A percentile compares a stretch with the other conserved stretches of the same genome.
Conservation (phyloP, 2,888 invertebrate species). For the Synanthedon formicaeformis region DNA sequence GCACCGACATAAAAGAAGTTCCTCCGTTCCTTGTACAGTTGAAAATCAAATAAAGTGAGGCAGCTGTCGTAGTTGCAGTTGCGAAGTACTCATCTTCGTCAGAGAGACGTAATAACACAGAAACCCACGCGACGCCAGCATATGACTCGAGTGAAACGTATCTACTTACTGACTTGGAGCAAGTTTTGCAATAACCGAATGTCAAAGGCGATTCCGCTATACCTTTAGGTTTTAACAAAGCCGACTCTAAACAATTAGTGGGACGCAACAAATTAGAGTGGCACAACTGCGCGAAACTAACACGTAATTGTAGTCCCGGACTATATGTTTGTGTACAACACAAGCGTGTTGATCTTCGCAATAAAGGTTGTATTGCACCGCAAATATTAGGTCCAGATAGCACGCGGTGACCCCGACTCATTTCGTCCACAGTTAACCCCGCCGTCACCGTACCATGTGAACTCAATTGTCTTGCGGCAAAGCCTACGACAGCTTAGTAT, state of each 20-base stretch:
- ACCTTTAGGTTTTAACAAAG: background rate
- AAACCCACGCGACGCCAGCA: constrained; percentile 22
- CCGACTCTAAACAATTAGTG: background rate
- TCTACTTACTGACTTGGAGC: background rate
- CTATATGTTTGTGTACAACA: constrained; percentile 6
- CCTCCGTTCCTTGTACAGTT: constrained; percentile 34
- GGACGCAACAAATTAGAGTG: background rate
- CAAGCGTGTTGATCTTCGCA: constrained; percentile 47
- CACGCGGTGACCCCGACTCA: constrained; percentile 48
- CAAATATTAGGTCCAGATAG: constrained; percentile 54
- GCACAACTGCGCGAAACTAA: background rate
- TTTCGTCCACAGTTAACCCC: constrained; percentile 49
- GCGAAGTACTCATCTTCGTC: constrained; percentile 44
- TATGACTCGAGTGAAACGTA: constrained; percentile 19
- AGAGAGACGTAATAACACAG: constrained; percentile 35
- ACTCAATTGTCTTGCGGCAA: constrained; percentile 51
- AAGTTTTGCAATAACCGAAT: background rate
- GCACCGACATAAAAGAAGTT: constrained; percentile 37
- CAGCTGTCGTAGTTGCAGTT: constrained; percentile 52
- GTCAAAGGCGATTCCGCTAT: background rate
- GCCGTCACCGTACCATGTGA: constrained; percentile 38
- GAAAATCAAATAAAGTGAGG: constrained; percentile 56
- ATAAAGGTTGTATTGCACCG: constrained; percentile 58
- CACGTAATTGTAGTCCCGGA: background rate
- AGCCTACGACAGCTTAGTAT: constrained; percentile 19